Evolutionary conservation across 1,140 invertebrate species (phyloP), one percentile per base, ranked within the genome.

Genomic region (Lepidotrigona ventralis): DNA sequence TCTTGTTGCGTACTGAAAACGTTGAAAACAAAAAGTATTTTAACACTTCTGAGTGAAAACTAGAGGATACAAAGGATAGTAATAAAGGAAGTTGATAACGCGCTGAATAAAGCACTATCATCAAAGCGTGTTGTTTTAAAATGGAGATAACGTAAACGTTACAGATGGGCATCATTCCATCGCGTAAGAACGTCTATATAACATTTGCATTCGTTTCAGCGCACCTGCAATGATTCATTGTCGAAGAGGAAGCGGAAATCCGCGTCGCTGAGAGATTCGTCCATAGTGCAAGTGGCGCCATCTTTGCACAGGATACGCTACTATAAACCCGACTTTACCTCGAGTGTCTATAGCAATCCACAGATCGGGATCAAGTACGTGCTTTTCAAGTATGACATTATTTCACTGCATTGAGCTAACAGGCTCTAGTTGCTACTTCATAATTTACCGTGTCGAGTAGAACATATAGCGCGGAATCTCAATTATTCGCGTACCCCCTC

Each of bases 221-320:
- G 33, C 53, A 54, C 15, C 26, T 58, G 66, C 14, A 69, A 69
- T 51, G 63, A 75, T 69, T 19, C 71, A 77, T 77, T 63, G 74
- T 60, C 39, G 21, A 1, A 21, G 29, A 21, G 21, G 46, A 71
- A 70, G 17, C 23, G 75, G 66, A 83, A 83, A 60, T 23, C 19
- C 26, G 33, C 51, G 51, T 15, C 33, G 12, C 33, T 6, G 39
- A 1, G 29, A 12, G 23, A 15, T 19, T 15, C 71, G 58, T 79
- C 60, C n/a, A n/a, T 76, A n/a, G 76, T 60, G 73, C 83, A 74
- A 33, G 83, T 88, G 87, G 86, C 84, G 79, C 75, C 87, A 88
- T 88, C 87, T 88, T 70, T 85, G 87, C 15, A 23, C 54, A 33
- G 15, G 29, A 77, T 51, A n/a, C 53, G 53, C 69, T 73, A 87